Conservation (phyloP, 2,888 invertebrate species). For the Pristionchus mayeri region DNA sequence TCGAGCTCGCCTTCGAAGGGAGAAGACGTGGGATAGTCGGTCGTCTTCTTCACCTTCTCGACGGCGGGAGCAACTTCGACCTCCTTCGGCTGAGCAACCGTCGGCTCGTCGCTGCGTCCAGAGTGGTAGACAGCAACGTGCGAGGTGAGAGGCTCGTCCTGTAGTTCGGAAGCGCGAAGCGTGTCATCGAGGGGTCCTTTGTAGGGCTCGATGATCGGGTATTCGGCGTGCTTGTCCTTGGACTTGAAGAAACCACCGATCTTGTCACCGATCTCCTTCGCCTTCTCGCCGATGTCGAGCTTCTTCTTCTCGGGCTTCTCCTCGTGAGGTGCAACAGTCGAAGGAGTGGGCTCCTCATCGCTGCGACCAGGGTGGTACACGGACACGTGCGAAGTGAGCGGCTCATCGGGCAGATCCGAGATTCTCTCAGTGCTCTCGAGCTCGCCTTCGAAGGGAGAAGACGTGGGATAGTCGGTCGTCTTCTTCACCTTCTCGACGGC, state of each 20-base stretch:
- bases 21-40: not conserved
- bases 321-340: not conserved
- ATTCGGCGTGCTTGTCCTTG: not conserved
- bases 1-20: not conserved
- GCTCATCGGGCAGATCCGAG: not conserved
- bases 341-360: not conserved
- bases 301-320: conserved; percentile 23
- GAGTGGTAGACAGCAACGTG: conserved; percentile 1
- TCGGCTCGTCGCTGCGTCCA: not conserved
- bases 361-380: conserved; percentile 11
- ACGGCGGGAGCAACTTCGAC: not conserved
- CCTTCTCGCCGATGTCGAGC: conserved; percentile 1
- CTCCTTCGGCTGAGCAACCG: not conserved
- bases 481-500: not conserved
- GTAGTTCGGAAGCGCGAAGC: not conserved
- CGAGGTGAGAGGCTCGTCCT: not conserved
- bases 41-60: not conserved
- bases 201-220: not conserved
- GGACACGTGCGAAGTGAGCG: not conserved
- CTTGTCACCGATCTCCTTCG: not conserved
- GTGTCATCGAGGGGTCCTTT: not conserved
- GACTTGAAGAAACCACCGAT: conserved; percentile 29
- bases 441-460: not conserved
- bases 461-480: not conserved
- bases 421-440: not conserved